Evolutionary conservation across 2,113 vertebrate species (phyloP), one percentile per base, ranked within the genome.

Genomic region (Microtus pennsylvanicus): DNA sequence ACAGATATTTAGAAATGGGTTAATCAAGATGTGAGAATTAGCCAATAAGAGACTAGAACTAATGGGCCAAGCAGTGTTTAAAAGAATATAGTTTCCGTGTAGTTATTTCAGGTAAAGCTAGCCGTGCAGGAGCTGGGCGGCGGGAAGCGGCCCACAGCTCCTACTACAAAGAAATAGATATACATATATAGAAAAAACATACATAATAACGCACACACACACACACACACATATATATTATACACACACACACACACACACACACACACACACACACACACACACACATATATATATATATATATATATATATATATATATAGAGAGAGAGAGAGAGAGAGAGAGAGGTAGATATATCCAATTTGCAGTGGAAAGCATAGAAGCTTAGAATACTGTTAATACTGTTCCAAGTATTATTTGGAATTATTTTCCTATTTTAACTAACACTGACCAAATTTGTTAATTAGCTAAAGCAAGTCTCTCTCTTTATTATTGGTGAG

Each of bases 391-490:
- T 74, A 55, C 22, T 72, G 55, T 58, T 58, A 58, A 58, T 58
- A 55, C 12, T 28, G 7, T 74, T 74, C 22, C 14, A 42, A 58
- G n/a, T 11, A 92, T 5, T 88, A 42, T 85, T 74, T 74, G 67
- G 2, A 83, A 77, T 91, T 77, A 35, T 81, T 30, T 33, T 94
- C 75, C 22, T 50, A 55, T 91, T 94, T 93, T 42, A 96, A 89
- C 3, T 42, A 82, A 6, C 50, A 67, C 86, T 96, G 30, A 3
- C 72, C 58, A 90, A n/a, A 92, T 38, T 74, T 6, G 35, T 63
- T 47, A 87, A 70, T 85, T 55, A 12, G 67, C 93, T 94, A 87
- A 89, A 52, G 1, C 17, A 33, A n/a, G 12, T 61, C 12, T 82
- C 26, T 91, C 55, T 55, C 61, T 78, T 93, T 4, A 65, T 92